These are phyloP conservation scores for Lemur catta DNA, from an alignment of 2,797 vertebrate species.

Conservation along the genomic window DNA sequence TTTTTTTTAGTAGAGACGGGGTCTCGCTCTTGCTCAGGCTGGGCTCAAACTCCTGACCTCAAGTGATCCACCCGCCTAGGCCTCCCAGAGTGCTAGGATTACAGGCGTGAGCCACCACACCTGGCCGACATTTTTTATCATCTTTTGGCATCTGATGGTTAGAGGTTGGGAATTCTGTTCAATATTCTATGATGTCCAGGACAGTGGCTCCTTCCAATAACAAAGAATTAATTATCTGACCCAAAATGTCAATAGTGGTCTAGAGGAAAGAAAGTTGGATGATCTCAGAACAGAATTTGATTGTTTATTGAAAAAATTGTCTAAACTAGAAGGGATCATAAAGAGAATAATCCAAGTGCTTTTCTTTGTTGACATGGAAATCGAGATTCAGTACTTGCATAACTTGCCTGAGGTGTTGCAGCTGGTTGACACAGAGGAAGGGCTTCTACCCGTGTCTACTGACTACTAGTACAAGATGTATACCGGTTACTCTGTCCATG, in stretches of 20 bases:
- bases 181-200: not conserved
- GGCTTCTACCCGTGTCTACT: not conserved
- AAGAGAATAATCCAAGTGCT: not conserved
- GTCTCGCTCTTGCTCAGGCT: no score
- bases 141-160: not conserved
- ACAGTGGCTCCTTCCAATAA: accelerated
- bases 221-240: not conserved
- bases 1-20: no score
- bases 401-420: not conserved
- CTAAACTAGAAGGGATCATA: not conserved
- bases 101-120: no score
- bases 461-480: not conserved
- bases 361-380: not conserved
- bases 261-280: not conserved
- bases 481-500: not conserved
- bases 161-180: not conserved
- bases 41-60: no score
- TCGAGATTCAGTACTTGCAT: not conserved
- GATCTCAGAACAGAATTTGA: not conserved
- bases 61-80: no score
- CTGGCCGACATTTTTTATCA: not conserved
- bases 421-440: not conserved
- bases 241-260: not conserved
- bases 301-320: not conserved
- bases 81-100: no score